phyloP scores from a whole-genome alignment of 2,888 invertebrate genomes.

The Rosalia funebris region DNA sequence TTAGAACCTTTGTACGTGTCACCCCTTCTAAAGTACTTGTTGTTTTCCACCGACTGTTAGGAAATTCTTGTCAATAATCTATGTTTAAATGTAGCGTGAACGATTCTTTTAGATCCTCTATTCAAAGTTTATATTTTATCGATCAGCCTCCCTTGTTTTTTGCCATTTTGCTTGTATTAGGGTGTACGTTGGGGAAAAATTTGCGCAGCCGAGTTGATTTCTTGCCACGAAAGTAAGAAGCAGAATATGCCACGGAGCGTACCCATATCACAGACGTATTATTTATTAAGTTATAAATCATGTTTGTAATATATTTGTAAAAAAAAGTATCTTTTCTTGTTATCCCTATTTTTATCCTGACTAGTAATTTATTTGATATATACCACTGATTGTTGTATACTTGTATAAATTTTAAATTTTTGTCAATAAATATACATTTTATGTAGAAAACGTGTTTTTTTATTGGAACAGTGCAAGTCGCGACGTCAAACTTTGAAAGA shows the following conservation, averaged over 20 bases:
- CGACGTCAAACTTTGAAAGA: not conserved
- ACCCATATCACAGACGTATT: slow-evolving; percentile 1
- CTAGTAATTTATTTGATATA: slow-evolving; percentile 19
- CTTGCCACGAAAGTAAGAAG: not conserved
- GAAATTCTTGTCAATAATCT: not conserved
- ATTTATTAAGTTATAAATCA: not conserved
- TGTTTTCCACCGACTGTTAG: too few relatives aligned
- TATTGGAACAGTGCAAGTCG: not conserved
- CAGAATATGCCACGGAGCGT: not conserved
- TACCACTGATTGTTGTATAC: slow-evolving; percentile 21
- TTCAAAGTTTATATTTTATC: too few relatives aligned
- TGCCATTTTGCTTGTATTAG: not conserved
- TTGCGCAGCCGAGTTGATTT: not conserved
- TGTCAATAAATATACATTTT: slow-evolving; percentile 24
- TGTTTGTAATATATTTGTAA: slow-evolving; percentile 18
- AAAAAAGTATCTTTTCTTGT: slow-evolving; percentile 14
- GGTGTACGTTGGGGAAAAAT: not conserved
- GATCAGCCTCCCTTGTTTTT: too few relatives aligned
- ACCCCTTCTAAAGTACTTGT: too few relatives aligned
- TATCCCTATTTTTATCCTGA: slow-evolving; percentile 6
- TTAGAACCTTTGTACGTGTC: too few relatives aligned
- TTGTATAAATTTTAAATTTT: slow-evolving; percentile 24
- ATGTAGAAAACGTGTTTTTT: slow-evolving; percentile 3
- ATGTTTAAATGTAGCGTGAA: not conserved
- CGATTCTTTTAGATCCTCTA: not conserved